These are phyloP conservation scores for Perca schrenkii DNA, from an alignment of 2,113 vertebrate species.

Conservation along the genomic window DNA sequence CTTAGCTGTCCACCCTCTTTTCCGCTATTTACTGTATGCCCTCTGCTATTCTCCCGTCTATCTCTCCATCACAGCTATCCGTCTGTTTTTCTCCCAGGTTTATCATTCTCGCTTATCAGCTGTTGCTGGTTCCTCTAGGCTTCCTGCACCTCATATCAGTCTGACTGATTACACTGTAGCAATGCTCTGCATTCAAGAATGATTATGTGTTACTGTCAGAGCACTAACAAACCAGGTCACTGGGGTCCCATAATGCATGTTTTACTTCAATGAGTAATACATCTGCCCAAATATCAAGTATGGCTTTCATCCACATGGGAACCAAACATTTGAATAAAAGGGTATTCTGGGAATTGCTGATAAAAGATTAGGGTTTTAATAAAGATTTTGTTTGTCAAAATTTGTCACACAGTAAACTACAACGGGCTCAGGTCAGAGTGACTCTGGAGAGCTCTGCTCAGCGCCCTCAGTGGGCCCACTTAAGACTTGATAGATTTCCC, in stretches of 20 bases:
- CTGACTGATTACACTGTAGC: conserved; percentile 63
- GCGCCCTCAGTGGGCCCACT: conserved; percentile 54
- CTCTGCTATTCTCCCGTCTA: conserved; percentile 58
- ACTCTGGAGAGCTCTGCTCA: conserved; percentile 49
- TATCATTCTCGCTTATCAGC: conserved; percentile 73
- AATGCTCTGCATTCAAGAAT: conserved; percentile 16
- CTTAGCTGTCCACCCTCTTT: conserved; percentile 39
- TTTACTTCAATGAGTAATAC: conserved; percentile 9
- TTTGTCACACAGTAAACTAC: conserved; percentile 37
- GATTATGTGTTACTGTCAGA: conserved; percentile 47
- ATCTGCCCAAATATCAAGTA: conserved; percentile 22
- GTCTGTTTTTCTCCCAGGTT: conserved; percentile 70
- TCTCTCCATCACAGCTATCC: conserved; percentile 72
- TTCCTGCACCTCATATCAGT: conserved; percentile 73
- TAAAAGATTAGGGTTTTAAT: conserved; percentile 25
- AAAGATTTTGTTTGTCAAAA: conserved; percentile 15
- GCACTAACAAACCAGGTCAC: conserved; percentile 46
- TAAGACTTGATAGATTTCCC: conserved; percentile 75
- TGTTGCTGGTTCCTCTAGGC: conserved; percentile 59
- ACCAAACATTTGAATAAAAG: conserved; percentile 5
- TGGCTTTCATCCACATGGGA: not conserved
- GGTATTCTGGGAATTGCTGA: not conserved
- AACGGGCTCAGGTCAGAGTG: conserved; percentile 54
- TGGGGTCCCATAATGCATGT: conserved; percentile 4
- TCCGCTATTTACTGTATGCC: conserved; percentile 50